Base-by-base conservation (phyloP, 2,797 vertebrate genomes). In the Dicrostonyx torquatus region DNA sequence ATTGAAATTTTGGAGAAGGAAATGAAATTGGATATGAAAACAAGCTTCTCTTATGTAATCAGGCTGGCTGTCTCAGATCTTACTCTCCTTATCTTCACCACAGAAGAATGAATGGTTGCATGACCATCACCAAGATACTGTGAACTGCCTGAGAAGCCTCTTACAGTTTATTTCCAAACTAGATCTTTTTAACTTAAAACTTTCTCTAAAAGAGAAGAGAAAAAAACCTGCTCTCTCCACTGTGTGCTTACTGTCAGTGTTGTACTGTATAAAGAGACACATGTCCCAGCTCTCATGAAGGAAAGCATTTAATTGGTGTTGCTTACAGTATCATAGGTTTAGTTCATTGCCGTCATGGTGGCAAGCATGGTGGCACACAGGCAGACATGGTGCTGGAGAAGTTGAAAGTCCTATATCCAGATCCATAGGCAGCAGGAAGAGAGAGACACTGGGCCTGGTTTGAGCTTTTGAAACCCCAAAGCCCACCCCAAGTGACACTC, bases 1-100 rank as follows among this genome's bases (percentile, higher is more conserved):
- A 72, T 76, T 93, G 20, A 66, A 79, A 64, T 88, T 95, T 90
- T 77, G 48, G 34, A 62, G 55, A 90, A 79, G 55, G 34, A 66
- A 88, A 58, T 80, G 34, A 79, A 94, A 48, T 50, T 95, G 78
- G 22, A 15, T 94, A 8, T 68, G 53, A 87, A 50, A 45, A 45
- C n/a, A 64, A 37, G 37, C 17, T 80, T 80, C 87, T 58, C 34
- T 76, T 76, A 45, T 40, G 10, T 20, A n/a, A 34, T 88, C 24
- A 48, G 66, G 4, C 37, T 45, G 48, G 22, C n/a, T 37, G 37
- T 37, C 48, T 90, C 26, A 48, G 66, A 45, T 48, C 40, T 87
- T 88, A 40, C 48, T 62, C 34, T 75, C 90, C 64, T 76, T 45
- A 40, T 70, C 34, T 43, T 24, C 12, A 3, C 1, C 10, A 45